Conservation (phyloP, 2,113 vertebrate genomes). For the Phodopus roborovskii region DNA sequence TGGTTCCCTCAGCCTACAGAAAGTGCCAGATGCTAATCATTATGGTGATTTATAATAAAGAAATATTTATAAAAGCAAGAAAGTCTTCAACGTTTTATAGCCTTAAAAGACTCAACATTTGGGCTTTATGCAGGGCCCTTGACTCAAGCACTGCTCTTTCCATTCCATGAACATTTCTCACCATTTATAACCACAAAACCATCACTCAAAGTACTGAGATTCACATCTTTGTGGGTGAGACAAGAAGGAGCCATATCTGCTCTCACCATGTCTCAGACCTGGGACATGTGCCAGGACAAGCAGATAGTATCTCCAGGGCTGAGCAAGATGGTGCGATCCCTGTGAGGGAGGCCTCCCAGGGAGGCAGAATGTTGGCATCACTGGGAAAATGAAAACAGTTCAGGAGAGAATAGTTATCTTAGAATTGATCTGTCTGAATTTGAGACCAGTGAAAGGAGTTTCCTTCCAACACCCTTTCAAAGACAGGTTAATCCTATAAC, state of each 20-base stretch:
- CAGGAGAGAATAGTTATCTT: constrained; percentile 66
- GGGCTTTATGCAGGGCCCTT: neutral
- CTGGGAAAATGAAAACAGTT: constrained; percentile 72
- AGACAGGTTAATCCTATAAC: constrained; percentile 21
- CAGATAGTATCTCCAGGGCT: constrained; percentile 72
- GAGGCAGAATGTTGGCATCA: constrained; percentile 65
- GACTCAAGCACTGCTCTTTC: neutral
- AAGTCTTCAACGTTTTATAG: constrained; percentile 2
- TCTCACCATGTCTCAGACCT: constrained; percentile 50
- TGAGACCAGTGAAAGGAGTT: constrained; percentile 54
- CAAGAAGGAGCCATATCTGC: constrained; percentile 57
- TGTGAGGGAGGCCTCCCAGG: constrained; percentile 60
- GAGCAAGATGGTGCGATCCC: constrained; percentile 56
- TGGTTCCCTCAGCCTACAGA: neutral
- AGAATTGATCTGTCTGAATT: constrained; percentile 70
- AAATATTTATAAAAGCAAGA: constrained; percentile 45
- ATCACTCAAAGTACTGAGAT: constrained; percentile 38
- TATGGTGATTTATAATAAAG: constrained; percentile 38
- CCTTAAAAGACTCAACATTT: neutral
- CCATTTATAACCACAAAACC: constrained; percentile 59
- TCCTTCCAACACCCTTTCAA: constrained; percentile 72
- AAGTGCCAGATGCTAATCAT: constrained; percentile 46
- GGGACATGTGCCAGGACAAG: constrained; percentile 36
- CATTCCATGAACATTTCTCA: neutral
- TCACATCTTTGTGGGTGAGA: constrained; percentile 67